Base-by-base conservation (phyloP, 2,888 invertebrate species). In the Stenoptilia bipunctidactyla region DNA sequence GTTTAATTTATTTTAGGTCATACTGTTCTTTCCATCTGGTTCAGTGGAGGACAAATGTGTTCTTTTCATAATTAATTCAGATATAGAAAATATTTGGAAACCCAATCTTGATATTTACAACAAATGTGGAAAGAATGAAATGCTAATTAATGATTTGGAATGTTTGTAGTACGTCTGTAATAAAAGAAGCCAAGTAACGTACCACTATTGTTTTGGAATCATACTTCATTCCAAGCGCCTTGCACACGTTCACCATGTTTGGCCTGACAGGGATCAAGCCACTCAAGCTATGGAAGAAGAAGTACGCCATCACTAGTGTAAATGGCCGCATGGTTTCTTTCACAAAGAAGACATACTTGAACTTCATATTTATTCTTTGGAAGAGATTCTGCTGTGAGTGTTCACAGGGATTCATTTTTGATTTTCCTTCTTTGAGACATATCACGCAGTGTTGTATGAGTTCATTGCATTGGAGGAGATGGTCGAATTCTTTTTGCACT, bases 241-340 rank as follows among this genome's bases (percentile, higher is more conserved):
- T 77, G 49, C 85, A 86, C 10, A 87, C 56, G 40, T 86, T 86
- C 6, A 87, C 82, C 74, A 87, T 79, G 50, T 86, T 87, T 0
- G 87, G 86, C 40, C 82, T 69, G n/a, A 86, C 66, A 0, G 85
- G 71, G 8, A 67, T 46, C 2, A 85, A 48, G 0, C 87, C 87
- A 39, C 85, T 80, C 58, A 85, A 75, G 4, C 84, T 79, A 33
- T 82, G 66, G 41, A 86, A 85, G 27, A 85, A 63, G 61, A 87
- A 87, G 53, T 85, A 85, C 0, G 77, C 72, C 54, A 86, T 68
- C 1, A 87, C 85, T 10, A 87, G 47, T 4, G 55, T 48, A 25
- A 87, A 80, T 0, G 87, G 87, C 38, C 83, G 72, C 52, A 85
- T 53, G 0, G 86, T 86, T 44, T 86, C 84, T 36, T 85, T 85